Conservation (phyloP, 2,113 vertebrate species). For the Hippopotamus amphibius region DNA sequence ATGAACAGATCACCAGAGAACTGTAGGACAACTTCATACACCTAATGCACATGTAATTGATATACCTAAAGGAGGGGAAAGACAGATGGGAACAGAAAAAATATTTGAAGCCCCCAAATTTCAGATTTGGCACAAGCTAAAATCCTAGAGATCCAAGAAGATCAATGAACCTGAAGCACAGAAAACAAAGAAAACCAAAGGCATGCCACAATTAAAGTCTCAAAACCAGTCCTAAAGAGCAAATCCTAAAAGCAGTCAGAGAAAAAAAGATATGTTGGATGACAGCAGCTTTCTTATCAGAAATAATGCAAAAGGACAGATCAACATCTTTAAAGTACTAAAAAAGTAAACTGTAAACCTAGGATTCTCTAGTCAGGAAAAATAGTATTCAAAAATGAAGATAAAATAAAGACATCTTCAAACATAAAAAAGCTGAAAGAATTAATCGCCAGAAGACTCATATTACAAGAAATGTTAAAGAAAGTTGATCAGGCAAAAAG, state of each 20-base stretch:
- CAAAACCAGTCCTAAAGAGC: background rate
- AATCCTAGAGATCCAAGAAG: background rate
- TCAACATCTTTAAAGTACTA: background rate
- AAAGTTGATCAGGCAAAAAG: background rate
- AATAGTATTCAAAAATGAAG: background rate
- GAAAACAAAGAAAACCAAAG: conserved; percentile 18
- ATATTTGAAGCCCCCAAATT: background rate
- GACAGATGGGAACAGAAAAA: background rate
- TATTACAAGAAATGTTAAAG: conserved; percentile 5
- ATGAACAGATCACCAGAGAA: background rate
- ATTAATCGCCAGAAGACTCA: background rate
- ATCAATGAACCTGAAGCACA: background rate
- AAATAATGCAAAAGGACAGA: background rate
- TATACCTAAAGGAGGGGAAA: background rate
- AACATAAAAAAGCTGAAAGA: background rate
- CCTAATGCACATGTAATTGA: background rate
- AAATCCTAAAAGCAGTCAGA: background rate
- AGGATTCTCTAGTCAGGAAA: background rate
- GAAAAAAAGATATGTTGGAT: background rate
- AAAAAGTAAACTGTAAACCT: background rate
- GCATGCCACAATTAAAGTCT: background rate
- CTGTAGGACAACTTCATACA: background rate
- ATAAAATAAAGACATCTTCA: background rate
- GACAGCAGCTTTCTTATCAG: background rate
- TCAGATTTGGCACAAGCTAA: background rate